Percentiles rank a stretch among this genome's conserved stretches.
These are phyloP conservation scores for Flabesymbios commensalis DNA, from an alignment of 2,888 invertebrate genomes.

Conservation along the genomic window DNA sequence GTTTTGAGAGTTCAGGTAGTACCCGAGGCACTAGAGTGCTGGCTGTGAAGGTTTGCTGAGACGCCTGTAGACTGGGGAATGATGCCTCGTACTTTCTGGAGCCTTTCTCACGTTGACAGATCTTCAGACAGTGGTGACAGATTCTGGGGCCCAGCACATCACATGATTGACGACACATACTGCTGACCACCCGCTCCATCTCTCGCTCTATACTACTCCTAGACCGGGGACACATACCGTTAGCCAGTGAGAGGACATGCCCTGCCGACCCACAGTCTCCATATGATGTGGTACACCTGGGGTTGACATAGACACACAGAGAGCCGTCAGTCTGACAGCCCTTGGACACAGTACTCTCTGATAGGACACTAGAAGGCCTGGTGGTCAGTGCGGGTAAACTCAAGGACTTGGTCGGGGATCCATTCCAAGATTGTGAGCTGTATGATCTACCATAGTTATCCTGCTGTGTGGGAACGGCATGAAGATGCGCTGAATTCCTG, in stretches of 20 bases:
- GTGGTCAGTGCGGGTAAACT: no score
- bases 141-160: conserved; percentile 45
- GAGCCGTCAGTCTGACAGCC: no score
- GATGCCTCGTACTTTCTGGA: conserved; percentile 30
- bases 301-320: no score
- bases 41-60: conserved; percentile 42
- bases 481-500: no score
- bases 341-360: no score
- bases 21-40: background rate
- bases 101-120: conserved; percentile 35
- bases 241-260: background rate
- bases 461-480: no score
- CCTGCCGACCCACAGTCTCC: no score
- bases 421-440: no score
- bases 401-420: no score
- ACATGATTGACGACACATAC: conserved; percentile 36
- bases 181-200: background rate
- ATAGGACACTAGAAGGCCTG: no score
- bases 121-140: conserved; percentile 47
- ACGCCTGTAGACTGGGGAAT: conserved; percentile 39
- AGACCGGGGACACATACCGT: conserved; percentile 7
- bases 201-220: conserved; percentile 10
- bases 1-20: background rate
- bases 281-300: no score
- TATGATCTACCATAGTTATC: no score